phyloP scores from a whole-genome alignment of 2,113 vertebrate species.

The Nothoprocta perdicaria region DNA sequence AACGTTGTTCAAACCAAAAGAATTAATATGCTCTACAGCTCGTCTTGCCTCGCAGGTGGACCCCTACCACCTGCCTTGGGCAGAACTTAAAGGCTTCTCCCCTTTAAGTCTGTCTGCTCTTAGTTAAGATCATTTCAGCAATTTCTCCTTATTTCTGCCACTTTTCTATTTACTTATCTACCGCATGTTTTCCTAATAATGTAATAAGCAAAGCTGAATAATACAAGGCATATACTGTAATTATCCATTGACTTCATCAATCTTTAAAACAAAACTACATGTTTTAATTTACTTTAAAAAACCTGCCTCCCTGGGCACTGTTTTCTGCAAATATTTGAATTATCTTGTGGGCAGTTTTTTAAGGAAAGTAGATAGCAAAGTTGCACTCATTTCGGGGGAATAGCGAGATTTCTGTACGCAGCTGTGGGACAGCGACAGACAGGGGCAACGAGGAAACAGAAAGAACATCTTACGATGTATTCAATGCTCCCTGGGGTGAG shows the following conservation, averaged over 20 bases:
- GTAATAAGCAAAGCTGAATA: background rate
- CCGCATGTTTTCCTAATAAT: background rate
- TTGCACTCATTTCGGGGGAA: background rate
- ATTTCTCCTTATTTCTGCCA: background rate
- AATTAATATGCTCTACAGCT: background rate
- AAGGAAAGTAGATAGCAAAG: background rate
- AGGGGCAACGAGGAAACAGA: background rate
- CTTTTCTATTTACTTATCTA: background rate
- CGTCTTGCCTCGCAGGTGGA: background rate
- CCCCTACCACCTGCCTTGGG: background rate
- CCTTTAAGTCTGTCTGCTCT: background rate
- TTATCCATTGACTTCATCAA: background rate
- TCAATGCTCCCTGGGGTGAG: background rate
- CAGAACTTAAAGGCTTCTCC: background rate
- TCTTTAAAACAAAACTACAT: background rate
- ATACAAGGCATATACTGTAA: background rate
- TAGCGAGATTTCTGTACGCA: background rate
- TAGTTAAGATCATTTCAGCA: background rate
- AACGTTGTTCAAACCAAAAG: background rate
- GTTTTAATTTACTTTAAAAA: too few species aligned
- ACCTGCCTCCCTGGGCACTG: background rate
- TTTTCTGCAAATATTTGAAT: background rate
- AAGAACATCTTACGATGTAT: background rate
- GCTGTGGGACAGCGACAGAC: background rate
- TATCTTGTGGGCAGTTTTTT: background rate